Base-by-base conservation (phyloP, 2,113 vertebrate species). In the Chlamydotis undulata region DNA sequence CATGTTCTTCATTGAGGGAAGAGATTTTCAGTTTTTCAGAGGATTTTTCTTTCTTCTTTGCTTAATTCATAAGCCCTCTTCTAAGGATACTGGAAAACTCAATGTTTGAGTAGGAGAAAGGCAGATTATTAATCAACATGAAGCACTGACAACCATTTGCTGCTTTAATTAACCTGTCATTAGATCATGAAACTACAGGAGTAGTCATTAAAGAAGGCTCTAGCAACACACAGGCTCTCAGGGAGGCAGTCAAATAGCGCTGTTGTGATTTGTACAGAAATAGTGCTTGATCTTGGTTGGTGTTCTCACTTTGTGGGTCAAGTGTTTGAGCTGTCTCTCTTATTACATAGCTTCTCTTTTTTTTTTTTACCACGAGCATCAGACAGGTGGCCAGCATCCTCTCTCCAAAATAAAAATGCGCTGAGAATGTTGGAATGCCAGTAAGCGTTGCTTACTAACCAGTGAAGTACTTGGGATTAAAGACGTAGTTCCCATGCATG, bases 331-430 rank as follows among this genome's bases (percentile, higher is more conserved):
- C 84, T 88, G 25, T 64, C 82, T 93, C 82, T 84, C 81, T 47
- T 61, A 4, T 55, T 64, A 53, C 71, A 77, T 7, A 45, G 60
- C 87, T 86, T 19, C 26, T 75, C 31, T 65, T 76, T 85, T 93
- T 37, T 37, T 37, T 80, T 71, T 26, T 64, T 59, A 83, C 76
- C 35, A 35, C 7, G 83, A 93, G 83, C 71, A 81, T 35, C 37
- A 56, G 94, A 88, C 94, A 98, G 94, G 93, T 98, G 97, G 63
- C 57, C 63, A 59, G 90, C 96, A 93, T 97, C 96, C 65, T 87
- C 57, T 88, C 57, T 65, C 74, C 24, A 8, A 64, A 89, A 83
- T 55, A 92, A 94, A 97, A 94, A 76, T 18, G 88, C 77, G 2
- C 78, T 9, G 10, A 43, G 77, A 53, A 76, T 67, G 64, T 82